Evolutionary conservation across 1,140 invertebrate species (phyloP), one percentile per base, ranked within the genome.

Genomic region (Leptopilina clavipes): DNA sequence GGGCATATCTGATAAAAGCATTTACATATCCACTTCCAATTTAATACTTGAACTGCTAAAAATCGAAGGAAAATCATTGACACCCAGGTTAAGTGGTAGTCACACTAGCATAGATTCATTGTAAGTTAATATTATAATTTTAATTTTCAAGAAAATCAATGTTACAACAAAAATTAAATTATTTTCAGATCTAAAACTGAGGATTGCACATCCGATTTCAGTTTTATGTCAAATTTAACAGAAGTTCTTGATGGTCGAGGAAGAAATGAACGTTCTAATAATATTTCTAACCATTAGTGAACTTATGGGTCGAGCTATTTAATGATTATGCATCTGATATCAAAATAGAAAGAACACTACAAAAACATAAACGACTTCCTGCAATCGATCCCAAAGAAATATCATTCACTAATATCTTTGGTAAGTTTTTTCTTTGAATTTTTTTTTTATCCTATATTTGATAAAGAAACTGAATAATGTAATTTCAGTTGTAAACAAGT

Each of bases 1-100:
- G 37, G 93, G 93, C 25, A 73, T 86, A 0, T 75, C 86, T 43
- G 88, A 89, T 43, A 89, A 90, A 74, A 92, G 92, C 78, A 89
- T 93, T 76, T 91, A 90, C 7, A 84, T 91, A 9, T 85, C 88
- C 14, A 80, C 86, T 17, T 81, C 25, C 25, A 31, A 31, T 31
- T 31, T 31, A 2, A 31, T 89, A 17, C 76, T 90, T 14, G 88
- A 90, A 78, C 82, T 91, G 43, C 76, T 89, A 2, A 89, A 86
- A 74, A 87, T 91, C 40, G 84, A 90, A 25, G 88, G 89, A 54
- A 31, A 77, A 74, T 79, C 81, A 0, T 79, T 76, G 70, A 72
- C 84, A 56, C 70, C 83, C 6, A 77, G 59, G 72, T 19, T 80
- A 10, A 83, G 74, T 43, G 81, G 79, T 43, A 91, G 89, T 84